Base-by-base conservation (phyloP, 2,888 invertebrate species). In the Ormyrus nitidulus region DNA sequence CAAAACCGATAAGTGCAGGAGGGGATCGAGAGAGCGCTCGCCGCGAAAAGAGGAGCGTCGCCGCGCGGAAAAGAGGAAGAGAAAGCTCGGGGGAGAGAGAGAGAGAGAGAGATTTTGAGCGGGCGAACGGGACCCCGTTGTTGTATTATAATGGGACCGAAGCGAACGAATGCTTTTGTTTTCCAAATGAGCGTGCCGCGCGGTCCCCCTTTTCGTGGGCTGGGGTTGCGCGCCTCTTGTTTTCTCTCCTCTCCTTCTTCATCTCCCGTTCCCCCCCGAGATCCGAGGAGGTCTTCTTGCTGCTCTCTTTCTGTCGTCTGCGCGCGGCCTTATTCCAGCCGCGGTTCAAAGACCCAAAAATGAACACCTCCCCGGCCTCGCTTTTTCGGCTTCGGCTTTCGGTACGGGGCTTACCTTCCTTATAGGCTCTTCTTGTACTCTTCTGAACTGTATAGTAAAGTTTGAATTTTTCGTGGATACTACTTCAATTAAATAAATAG, bases 151-250 rank as follows among this genome's bases (percentile, higher is more conserved):
- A 88, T 88, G 84, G 82, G 83, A 78, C 74, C 74, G 81, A 72
- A 66, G 75, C 19, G 82, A 84, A 83, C 83, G 84, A 85, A 85
- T 85, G 87, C 88, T 88, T 89, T 89, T 89, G 89, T 89, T 89
- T 90, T 86, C 84, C 85, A 86, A 86, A 88, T 87, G 88, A 85
- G 83, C 73, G 78, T 10, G 62, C 69, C 80, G 82, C 77, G 81
- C 80, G 82, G 76, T 74, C 79, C 58, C 58, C 81, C 85, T 84
- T 77, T 70, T 70, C 72, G 81, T 70, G 73, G 81, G 77, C 80
- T 81, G 81, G 66, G 76, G 66, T 49, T 71, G 59, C 59, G 61
- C 48, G 34, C 69, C 73, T 74, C 74, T 59, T 8, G 11, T 56
- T 61, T 79, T 83, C 76, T 81, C 79, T 75, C 75, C 34, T 49